Conservation (phyloP, 2,888 invertebrate species). For the Apantesis nais region DNA sequence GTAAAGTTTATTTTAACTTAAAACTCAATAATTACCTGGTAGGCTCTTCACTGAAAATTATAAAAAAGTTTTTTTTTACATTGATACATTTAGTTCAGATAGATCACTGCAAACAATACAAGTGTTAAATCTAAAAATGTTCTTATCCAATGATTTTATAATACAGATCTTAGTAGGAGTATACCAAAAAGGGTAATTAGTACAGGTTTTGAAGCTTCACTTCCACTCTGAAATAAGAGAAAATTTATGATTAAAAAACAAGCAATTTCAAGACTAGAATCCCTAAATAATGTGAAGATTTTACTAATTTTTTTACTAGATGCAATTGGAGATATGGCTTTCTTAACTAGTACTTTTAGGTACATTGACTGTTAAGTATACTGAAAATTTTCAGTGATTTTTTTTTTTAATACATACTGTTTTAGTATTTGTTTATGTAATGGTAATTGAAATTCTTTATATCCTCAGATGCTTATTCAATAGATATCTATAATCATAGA, state of each 20-base stretch:
- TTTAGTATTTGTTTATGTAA: not conserved
- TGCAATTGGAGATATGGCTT: not conserved
- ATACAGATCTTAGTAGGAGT: constrained; percentile 31
- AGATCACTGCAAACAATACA: not conserved
- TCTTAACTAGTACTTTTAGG: not conserved
- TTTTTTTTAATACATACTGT: too few species aligned
- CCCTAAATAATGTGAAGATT: too few species aligned
- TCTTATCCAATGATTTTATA: constrained; percentile 12
- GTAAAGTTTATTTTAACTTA: not conserved
- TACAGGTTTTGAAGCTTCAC: constrained; percentile 51
- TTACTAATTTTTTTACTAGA: too few species aligned
- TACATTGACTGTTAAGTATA: not conserved
- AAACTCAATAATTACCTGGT: not conserved
- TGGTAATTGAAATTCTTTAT: not conserved
- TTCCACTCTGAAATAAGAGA: constrained; percentile 65
- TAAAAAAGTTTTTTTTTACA: not conserved
- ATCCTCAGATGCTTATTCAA: not conserved
- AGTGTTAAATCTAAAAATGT: not conserved
- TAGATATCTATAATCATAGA: not conserved
- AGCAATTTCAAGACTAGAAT: not conserved
- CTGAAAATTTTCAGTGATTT: not conserved
- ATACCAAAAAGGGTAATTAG: constrained; percentile 46
- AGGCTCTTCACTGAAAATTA: not conserved
- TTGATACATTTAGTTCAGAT: not conserved
- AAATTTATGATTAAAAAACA: not conserved